Evolutionary conservation across 2,113 vertebrate species (phyloP), one percentile per base, ranked within the genome.

Genomic region (Percina caprodes): DNA sequence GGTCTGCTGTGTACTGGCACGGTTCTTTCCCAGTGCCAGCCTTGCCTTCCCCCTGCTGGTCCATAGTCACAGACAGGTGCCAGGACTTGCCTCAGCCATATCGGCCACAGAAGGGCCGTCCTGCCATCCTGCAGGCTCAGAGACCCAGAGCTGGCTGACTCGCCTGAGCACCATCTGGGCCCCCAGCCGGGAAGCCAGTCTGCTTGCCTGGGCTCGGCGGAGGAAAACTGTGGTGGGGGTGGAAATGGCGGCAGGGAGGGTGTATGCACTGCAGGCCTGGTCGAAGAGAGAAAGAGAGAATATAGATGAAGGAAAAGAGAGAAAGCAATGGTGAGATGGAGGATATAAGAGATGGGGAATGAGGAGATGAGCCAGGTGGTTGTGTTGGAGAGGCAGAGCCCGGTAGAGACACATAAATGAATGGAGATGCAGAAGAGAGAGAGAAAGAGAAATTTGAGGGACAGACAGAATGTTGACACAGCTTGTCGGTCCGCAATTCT

Each of bases 21-120:
- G 75, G 88, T 85, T 90, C 79, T 90, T 70, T 74, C 61, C n/a
- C 74, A 77, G 77, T 81, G 86, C 88, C 89, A 90, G 92, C 87
- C 89, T 86, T 81, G 85, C 86, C n/a, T 42, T 88, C 87, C 82
- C 77, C 89, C 90, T 84, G 91, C 93, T 92, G 92, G 88, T 92
- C 91, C 81, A 75, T 78, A 79, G 89, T 89, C 89, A 88, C 88
- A 89, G 86, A 83, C 92, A 86, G 91, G 93, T 93, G 92, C 92
- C 92, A 93, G 93, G 79, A 91, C 66, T 80, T 86, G 91, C 90
- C 88, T 80, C 19, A 69, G 87, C 92, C 92, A 94, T 93, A 93
- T 94, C 92, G 92, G 92, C 92, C 92, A 91, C 93, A 94, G 93
- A 94, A 92, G 92, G 92, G 87, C 93, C 51, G 74, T 89, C 82